Percentiles rank a stretch among this genome's conserved stretches.
phyloP scores from a whole-genome alignment of 2,888 invertebrate species.

The Temnothorax rugatulus region DNA sequence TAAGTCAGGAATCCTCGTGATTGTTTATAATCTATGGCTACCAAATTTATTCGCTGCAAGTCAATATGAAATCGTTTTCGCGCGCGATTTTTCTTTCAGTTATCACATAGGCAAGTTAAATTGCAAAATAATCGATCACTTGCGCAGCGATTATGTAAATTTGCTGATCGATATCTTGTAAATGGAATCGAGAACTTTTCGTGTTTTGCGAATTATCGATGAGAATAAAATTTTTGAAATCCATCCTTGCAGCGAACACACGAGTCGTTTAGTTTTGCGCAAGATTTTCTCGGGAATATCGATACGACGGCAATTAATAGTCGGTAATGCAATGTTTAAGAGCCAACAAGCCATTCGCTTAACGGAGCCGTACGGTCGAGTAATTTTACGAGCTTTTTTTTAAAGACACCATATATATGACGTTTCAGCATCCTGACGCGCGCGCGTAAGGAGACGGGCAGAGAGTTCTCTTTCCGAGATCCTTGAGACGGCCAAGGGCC shows the following conservation, averaged over 20 bases:
- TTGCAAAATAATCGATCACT: neutral
- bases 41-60: conserved; percentile 49
- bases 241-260: conserved; percentile 23
- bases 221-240: neutral
- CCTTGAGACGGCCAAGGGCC: conserved; percentile 80
- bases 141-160: neutral
- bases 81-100: neutral
- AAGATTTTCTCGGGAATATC: conserved; percentile 22
- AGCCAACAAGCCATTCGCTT: conserved; percentile 61
- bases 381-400: conserved; percentile 62
- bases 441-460: conserved; percentile 81
- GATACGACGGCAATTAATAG: conserved; percentile 30
- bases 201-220: neutral
- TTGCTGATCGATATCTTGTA: neutral
- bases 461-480: conserved; percentile 77
- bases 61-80: neutral
- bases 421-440: conserved; percentile 86
- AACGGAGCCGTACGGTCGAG: conserved; percentile 59
- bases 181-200: neutral
- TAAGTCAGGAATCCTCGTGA: conserved; percentile 62
- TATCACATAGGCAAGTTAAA: neutral
- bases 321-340: conserved; percentile 49
- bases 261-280: neutral
- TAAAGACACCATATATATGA: conserved; percentile 79
- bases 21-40: conserved; percentile 26